Evolutionary conservation across 2,888 invertebrate genomes (phyloP).

Genomic region (Lochmaea capreae): DNA sequence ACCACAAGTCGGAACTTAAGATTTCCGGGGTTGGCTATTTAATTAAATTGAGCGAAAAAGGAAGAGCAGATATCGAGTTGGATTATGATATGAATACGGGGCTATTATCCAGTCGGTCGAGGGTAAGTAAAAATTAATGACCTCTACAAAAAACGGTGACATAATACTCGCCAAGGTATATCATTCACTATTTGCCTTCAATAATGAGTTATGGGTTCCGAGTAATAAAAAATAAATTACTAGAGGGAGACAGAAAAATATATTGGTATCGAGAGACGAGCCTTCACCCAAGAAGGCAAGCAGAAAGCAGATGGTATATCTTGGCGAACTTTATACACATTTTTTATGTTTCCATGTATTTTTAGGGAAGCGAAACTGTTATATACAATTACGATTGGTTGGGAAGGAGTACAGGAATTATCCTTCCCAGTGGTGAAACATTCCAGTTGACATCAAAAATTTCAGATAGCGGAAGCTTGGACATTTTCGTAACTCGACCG

Average conservation of each 20-base stretch:
- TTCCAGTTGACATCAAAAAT: constrained; percentile 83
- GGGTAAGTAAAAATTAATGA: constrained; percentile 69
- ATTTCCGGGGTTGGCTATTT: constrained; percentile 94
- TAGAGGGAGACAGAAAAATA: too few relatives aligned
- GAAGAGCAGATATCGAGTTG: constrained; percentile 87
- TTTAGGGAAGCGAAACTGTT: constrained; percentile 84
- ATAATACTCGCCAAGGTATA: too few relatives aligned
- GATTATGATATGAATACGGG: constrained; percentile 93
- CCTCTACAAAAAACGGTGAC: not conserved
- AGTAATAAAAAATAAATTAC: too few relatives aligned
- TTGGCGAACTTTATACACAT: too few relatives aligned
- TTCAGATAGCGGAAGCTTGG: constrained; percentile 80
- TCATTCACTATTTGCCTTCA: too few relatives aligned
- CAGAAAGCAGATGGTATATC: too few relatives aligned
- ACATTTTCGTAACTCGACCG: constrained; percentile 73
- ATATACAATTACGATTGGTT: constrained; percentile 92
- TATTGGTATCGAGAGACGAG: too few relatives aligned
- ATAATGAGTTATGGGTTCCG: too few relatives aligned
- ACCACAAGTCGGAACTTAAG: constrained; percentile 90
- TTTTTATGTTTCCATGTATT: constrained; percentile 46
- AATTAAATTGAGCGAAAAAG: constrained; percentile 88
- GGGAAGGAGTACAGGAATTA: constrained; percentile 87
- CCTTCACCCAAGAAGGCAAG: too few relatives aligned
- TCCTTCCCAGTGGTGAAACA: constrained; percentile 92
- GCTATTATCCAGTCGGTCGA: constrained; percentile 85